phyloP scores from a whole-genome alignment of 2,113 vertebrate species.

The Anguilla japonica region DNA sequence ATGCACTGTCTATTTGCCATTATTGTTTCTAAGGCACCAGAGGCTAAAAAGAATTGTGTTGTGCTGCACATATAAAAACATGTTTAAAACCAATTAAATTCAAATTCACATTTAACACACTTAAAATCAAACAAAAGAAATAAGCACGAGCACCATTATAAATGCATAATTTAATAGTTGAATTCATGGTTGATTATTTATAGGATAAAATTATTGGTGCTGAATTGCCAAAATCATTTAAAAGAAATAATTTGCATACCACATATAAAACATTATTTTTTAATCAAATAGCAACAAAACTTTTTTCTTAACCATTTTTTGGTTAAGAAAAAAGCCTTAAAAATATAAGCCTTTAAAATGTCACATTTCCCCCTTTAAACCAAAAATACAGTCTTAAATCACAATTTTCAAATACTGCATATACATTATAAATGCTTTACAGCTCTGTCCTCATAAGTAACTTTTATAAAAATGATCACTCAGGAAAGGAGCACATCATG shows the following conservation, averaged over 20 bases:
- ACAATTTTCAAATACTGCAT: neutral
- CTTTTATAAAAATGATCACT: neutral
- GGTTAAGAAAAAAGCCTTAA: neutral
- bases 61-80: conserved; percentile 66
- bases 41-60: conserved; percentile 77
- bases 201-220: neutral
- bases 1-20: conserved; percentile 80
- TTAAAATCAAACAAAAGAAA: neutral
- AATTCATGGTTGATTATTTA: neutral
- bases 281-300: conserved; percentile 18
- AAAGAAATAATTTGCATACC: neutral
- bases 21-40: conserved; percentile 81
- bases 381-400: conserved; percentile 5
- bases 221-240: conserved; percentile 14
- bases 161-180: neutral
- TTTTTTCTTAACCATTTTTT: neutral
- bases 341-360: conserved; percentile 8
- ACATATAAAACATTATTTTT: conserved; percentile 2
- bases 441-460: neutral
- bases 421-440: conserved; percentile 18
- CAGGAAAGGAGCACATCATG: neutral
- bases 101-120: conserved; percentile 10
- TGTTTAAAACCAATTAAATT: conserved; percentile 40
- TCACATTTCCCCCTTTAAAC: conserved; percentile 15
- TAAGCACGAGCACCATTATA: neutral